Evolutionary conservation across 1,140 invertebrate species (phyloP).

Genomic region (Sycophila sp.): DNA sequence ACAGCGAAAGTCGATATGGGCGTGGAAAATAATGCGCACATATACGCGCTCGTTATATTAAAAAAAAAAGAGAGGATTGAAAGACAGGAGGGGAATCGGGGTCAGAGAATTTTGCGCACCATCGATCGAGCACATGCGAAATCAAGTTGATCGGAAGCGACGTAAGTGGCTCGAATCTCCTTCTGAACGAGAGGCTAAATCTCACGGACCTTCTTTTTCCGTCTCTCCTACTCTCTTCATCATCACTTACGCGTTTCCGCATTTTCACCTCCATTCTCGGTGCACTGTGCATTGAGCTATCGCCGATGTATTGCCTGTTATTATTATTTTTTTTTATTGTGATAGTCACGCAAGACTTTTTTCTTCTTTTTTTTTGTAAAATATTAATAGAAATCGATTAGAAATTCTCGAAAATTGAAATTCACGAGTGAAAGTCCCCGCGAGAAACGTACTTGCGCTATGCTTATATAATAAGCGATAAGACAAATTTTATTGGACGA

Average conservation of each 20-base stretch:
- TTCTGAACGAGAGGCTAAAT: constrained; percentile 9
- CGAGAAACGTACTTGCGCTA: too few species aligned
- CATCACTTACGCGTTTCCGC: neutral
- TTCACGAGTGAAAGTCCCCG: too few species aligned
- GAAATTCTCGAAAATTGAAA: too few species aligned
- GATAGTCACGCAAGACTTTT: too few species aligned
- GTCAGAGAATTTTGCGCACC: constrained; percentile 23
- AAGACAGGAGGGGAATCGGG: too few species aligned
- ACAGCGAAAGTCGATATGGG: constrained; percentile 15
- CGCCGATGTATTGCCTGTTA: constrained; percentile 45
- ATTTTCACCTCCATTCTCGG: constrained; percentile 58
- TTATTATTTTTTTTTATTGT: too few species aligned
- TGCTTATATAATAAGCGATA: too few species aligned
- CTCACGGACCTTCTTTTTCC: neutral
- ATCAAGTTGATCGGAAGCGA: constrained; percentile 20
- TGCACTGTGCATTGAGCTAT: constrained; percentile 58
- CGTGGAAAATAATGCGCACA: constrained; percentile 3
- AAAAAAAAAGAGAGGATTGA: constrained; percentile 1
- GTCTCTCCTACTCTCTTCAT: too few species aligned
- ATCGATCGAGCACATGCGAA: neutral
- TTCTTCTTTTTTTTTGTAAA: too few species aligned
- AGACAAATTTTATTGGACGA: too few species aligned
- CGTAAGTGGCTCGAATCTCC: constrained; percentile 24
- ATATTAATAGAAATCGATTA: too few species aligned
- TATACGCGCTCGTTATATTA: neutral